phyloP scores from a whole-genome alignment of 2,888 invertebrate species.

The Tinea trinotella region DNA sequence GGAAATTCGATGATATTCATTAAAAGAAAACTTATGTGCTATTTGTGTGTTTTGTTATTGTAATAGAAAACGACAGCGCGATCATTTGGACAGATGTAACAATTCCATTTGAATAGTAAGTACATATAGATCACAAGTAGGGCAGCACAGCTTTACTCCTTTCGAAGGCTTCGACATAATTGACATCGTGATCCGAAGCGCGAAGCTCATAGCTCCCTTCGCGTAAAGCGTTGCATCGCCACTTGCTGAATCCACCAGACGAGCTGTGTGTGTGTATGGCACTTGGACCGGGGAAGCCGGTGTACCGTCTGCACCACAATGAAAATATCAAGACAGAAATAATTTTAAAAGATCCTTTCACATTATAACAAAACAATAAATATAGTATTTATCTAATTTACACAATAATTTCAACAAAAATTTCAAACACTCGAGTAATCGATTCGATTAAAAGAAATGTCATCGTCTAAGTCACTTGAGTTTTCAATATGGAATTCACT shows the following conservation, averaged over 20 bases:
- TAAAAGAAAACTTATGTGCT: background rate
- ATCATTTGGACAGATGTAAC: slow-evolving; percentile 39
- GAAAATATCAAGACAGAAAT: slow-evolving; percentile 71
- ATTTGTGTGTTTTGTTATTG: background rate
- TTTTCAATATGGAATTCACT: slow-evolving; percentile 65
- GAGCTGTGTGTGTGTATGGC: background rate
- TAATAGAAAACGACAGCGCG: slow-evolving; percentile 37
- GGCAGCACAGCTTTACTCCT: background rate
- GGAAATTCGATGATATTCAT: slow-evolving; percentile 12
- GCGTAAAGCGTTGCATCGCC: background rate
- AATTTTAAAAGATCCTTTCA: slow-evolving; percentile 65
- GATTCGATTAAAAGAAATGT: slow-evolving; percentile 36
- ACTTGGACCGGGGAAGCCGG: background rate
- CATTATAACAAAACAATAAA: slow-evolving; percentile 64
- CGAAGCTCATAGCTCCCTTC: background rate
- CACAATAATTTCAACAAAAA: slow-evolving; percentile 72
- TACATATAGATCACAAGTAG: slow-evolving; percentile 28
- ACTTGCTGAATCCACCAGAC: background rate
- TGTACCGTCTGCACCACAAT: slow-evolving; percentile 34
- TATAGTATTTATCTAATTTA: slow-evolving; percentile 67
- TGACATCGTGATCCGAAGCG: background rate
- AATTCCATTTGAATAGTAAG: slow-evolving; percentile 54
- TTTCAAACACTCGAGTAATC: slow-evolving; percentile 59
- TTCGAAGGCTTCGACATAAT: slow-evolving; percentile 11
- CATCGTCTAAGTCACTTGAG: slow-evolving; percentile 64